A percentile compares a stretch with the other conserved stretches of the same genome.
Evolutionary conservation across 2,113 vertebrate species (phyloP).

Genomic region (Paradoxurus hermaphroditus): DNA sequence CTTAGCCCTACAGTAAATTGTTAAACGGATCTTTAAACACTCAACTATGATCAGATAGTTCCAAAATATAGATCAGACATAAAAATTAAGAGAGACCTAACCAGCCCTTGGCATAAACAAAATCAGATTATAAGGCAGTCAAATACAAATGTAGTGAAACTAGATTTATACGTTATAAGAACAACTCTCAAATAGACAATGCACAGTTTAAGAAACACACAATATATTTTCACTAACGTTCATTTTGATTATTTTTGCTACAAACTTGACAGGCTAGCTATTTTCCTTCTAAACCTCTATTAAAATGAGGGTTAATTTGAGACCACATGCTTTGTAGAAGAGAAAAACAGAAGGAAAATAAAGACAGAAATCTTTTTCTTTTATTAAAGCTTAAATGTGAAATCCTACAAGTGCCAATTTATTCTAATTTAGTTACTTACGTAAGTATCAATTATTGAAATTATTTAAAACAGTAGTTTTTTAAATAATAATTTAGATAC

Average conservation of each 20-base stretch:
- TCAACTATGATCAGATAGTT: not conserved
- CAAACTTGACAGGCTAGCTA: not conserved
- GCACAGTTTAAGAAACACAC: not conserved
- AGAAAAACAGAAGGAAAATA: not conserved
- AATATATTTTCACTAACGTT: not conserved
- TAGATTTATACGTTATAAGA: not conserved
- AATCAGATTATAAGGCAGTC: not conserved
- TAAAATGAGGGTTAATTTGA: not conserved
- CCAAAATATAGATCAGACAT: conserved; percentile 24
- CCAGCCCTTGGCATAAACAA: not conserved
- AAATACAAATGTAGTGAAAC: conserved; percentile 18
- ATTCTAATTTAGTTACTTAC: not conserved
- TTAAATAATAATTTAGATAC: not conserved
- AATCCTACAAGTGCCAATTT: not conserved
- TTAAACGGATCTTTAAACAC: conserved; percentile 43
- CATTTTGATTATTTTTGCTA: not conserved
- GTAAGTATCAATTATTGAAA: not conserved
- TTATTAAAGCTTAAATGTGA: not conserved
- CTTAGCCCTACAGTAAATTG: conserved; percentile 6
- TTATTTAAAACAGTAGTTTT: not conserved
- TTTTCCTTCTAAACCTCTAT: not conserved
- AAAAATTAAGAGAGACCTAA: not conserved
- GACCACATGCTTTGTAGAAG: not conserved
- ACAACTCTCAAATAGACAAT: not conserved
- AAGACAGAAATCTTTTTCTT: not conserved